These are phyloP conservation scores for Nycteola revayana DNA, from an alignment of 2,888 invertebrate species.

Conservation along the genomic window DNA sequence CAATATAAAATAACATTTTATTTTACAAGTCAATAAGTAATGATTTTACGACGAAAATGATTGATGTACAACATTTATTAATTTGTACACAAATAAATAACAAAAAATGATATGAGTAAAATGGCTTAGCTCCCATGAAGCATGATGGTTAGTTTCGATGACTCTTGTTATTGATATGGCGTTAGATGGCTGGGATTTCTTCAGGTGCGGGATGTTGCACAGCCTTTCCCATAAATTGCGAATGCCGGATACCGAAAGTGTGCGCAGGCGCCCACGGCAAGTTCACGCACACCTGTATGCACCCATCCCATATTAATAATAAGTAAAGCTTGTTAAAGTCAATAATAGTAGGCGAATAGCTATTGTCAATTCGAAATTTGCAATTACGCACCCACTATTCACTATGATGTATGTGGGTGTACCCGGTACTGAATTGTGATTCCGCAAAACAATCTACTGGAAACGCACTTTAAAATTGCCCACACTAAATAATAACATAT, in stretches of 20 bases:
- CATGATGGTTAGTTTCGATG: conserved; percentile 26
- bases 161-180: conserved; percentile 44
- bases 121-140: conserved; percentile 24
- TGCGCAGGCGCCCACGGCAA: conserved; percentile 85
- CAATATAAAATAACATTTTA: too few species aligned
- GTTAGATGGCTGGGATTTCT: conserved; percentile 56
- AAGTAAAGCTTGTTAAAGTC: conserved; percentile 7
- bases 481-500: too few species aligned
- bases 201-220: conserved; percentile 64
- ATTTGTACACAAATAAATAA: conserved; percentile 31
- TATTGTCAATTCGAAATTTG: conserved; percentile 16
- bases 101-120: conserved; percentile 23
- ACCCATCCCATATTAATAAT: conserved; percentile 45
- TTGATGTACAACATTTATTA: conserved; percentile 7
- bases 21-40: too few species aligned
- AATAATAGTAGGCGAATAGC: conserved; percentile 15
- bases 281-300: conserved; percentile 77
- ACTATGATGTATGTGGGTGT: conserved; percentile 21
- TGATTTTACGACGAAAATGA: not conserved
- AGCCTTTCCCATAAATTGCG: conserved; percentile 84
- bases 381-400: conserved; percentile 22
- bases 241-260: conserved; percentile 90
- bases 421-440: conserved; percentile 12
- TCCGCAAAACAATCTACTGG: conserved; percentile 17
- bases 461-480: too few species aligned